These are phyloP conservation scores for Pollenia angustigena DNA, from an alignment of 2,888 invertebrate genomes.

Conservation along the genomic window DNA sequence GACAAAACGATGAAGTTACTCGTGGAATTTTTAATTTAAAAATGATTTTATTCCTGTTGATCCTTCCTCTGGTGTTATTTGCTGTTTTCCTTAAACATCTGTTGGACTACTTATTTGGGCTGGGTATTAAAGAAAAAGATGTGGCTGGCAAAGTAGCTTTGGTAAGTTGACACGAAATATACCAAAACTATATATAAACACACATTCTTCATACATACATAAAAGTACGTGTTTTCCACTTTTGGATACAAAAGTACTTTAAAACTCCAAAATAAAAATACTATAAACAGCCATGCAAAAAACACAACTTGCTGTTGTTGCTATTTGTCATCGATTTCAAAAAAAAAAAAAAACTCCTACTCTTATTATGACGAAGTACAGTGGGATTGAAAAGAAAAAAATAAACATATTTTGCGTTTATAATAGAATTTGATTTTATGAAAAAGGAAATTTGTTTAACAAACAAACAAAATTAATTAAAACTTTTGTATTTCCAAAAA, in stretches of 20 bases:
- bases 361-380: conserved; percentile 13
- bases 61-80: conserved; percentile 81
- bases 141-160: conserved; percentile 83
- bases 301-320: conserved; percentile 22
- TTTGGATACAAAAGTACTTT: conserved; percentile 23
- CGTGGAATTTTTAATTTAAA: conserved; percentile 81
- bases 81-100: conserved; percentile 82
- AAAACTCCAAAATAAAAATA: conserved; percentile 17
- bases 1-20: conserved; percentile 79
- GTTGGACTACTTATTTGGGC: conserved; percentile 81
- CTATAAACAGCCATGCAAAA: conserved; percentile 22
- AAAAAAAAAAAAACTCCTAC: conserved; percentile 40
- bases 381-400: conserved; percentile 12
- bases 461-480: too few relatives aligned
- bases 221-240: conserved; percentile 4
- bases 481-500: too few relatives aligned
- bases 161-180: conserved; percentile 77
- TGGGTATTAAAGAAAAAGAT: conserved; percentile 82
- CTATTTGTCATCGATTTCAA: conserved; percentile 46
- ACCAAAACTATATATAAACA: not conserved
- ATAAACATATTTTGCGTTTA: too few relatives aligned
- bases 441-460: too few relatives aligned
- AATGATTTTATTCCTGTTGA: conserved; percentile 78
- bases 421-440: too few relatives aligned
- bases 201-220: not conserved